Evolutionary conservation across 2,888 invertebrate genomes (phyloP).

Genomic region (Keiferia lycopersicella): DNA sequence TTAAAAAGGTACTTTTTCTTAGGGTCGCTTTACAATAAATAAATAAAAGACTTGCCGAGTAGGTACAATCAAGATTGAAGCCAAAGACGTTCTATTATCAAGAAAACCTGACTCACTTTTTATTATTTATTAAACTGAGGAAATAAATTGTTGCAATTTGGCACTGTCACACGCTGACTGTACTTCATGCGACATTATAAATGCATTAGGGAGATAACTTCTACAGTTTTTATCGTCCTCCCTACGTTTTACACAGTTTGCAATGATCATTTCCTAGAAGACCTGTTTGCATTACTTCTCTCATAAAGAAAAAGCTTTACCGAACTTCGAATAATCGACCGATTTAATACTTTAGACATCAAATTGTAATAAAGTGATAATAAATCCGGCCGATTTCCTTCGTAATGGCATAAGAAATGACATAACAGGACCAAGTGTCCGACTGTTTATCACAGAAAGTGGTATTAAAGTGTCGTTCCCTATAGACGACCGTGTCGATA

Average conservation of each 20-base stretch:
- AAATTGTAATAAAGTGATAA: slow-evolving; percentile 5
- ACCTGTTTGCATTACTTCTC: not conserved
- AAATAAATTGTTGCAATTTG: slow-evolving; percentile 29
- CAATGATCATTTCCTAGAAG: not conserved
- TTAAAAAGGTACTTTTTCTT: slow-evolving; percentile 10
- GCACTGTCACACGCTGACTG: slow-evolving; percentile 33
- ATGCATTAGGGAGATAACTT: slow-evolving; percentile 52
- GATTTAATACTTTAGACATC: slow-evolving; percentile 3
- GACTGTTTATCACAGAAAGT: slow-evolving; percentile 16
- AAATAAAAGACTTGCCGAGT: not conserved
- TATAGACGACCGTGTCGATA: slow-evolving; percentile 41
- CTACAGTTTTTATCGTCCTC: slow-evolving; percentile 27
- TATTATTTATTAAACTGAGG: slow-evolving; percentile 30
- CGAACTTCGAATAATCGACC: not conserved
- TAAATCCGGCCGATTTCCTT: slow-evolving; percentile 7
- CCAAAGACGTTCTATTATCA: not conserved
- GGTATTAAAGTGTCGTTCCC: slow-evolving; percentile 20
- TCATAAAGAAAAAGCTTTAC: not conserved
- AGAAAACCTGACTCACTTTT: not conserved
- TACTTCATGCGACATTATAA: slow-evolving; percentile 53
- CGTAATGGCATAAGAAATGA: slow-evolving; percentile 7
- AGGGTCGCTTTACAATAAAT: slow-evolving; percentile 14
- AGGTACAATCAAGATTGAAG: not conserved
- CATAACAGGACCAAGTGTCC: slow-evolving; percentile 10
- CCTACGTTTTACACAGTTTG: not conserved